phyloP scores from a whole-genome alignment of 2,113 vertebrate genomes.

The Seriola dumerili region DNA sequence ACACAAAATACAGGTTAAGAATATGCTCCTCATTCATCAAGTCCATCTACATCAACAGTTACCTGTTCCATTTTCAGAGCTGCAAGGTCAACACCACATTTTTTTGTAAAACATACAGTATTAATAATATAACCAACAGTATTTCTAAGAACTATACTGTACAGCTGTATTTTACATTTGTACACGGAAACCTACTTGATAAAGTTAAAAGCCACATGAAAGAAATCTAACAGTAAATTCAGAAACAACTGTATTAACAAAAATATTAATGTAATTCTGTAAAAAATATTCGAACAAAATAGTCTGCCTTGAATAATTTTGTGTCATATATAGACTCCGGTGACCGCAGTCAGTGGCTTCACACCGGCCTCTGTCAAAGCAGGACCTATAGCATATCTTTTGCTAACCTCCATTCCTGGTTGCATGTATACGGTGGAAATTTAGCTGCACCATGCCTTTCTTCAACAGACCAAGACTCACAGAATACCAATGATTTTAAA shows the following conservation, averaged over 20 bases:
- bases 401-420: background rate
- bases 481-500: background rate
- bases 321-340: background rate
- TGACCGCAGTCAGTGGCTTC: background rate
- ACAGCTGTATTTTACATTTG: background rate
- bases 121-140: too few species aligned
- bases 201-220: background rate
- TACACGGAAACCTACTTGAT: background rate
- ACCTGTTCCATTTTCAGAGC: background rate
- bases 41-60: background rate
- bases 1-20: constrained; percentile 21
- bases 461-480: background rate
- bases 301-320: too few species aligned
- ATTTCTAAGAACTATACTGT: constrained; percentile 6
- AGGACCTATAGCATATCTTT: background rate
- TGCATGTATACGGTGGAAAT: background rate
- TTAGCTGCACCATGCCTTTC: background rate
- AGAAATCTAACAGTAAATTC: background rate
- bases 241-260: background rate
- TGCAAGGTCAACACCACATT: background rate
- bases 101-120: background rate
- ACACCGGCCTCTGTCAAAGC: background rate
- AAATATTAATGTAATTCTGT: background rate
- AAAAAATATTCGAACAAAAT: background rate
- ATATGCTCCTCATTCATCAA: background rate